These are phyloP conservation scores for Cartodere bifasciata DNA, from an alignment of 2,888 invertebrate species.

Conservation along the genomic window DNA sequence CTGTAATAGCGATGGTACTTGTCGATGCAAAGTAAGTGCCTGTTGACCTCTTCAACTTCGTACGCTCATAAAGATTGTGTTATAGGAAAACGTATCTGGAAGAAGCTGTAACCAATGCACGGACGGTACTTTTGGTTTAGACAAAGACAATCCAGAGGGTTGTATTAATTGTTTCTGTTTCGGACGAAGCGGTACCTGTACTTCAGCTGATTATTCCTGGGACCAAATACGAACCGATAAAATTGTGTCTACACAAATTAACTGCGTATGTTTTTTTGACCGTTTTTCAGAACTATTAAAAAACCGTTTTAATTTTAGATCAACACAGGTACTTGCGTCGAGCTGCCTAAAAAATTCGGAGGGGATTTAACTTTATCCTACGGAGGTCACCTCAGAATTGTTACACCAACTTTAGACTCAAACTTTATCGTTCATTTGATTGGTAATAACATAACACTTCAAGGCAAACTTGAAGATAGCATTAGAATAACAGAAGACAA, in stretches of 20 bases:
- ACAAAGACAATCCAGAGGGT: conserved; percentile 64
- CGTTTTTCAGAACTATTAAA: too few species aligned
- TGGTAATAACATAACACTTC: conserved; percentile 42
- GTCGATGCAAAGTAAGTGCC: conserved; percentile 60
- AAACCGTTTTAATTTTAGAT: too few species aligned
- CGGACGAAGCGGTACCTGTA: conserved; percentile 67
- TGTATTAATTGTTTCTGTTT: conserved; percentile 97
- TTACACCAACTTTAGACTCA: conserved; percentile 52
- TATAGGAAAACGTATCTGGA: conserved; percentile 69
- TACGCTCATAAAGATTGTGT: conserved; percentile 13
- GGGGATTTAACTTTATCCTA: conserved; percentile 86
- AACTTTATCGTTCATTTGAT: conserved; percentile 61
- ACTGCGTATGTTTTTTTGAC: conserved; percentile 11
- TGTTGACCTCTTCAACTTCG: too few species aligned
- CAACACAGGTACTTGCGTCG: too few species aligned
- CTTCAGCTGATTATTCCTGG: conserved; percentile 72
- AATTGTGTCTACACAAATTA: conserved; percentile 17
- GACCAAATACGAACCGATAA: conserved; percentile 53
- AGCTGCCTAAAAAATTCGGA: conserved; percentile 64
- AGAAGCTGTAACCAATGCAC: conserved; percentile 73
- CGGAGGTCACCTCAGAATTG: conserved; percentile 76
- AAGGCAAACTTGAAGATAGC: conserved; percentile 29
- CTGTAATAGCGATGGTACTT: conserved; percentile 40
- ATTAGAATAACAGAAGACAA: conserved; percentile 62
- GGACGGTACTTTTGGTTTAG: conserved; percentile 76